Percentiles rank a stretch among this genome's conserved stretches.
Conservation (phyloP, 1,140 invertebrate genomes). For the Cepaea nemoralis region DNA sequence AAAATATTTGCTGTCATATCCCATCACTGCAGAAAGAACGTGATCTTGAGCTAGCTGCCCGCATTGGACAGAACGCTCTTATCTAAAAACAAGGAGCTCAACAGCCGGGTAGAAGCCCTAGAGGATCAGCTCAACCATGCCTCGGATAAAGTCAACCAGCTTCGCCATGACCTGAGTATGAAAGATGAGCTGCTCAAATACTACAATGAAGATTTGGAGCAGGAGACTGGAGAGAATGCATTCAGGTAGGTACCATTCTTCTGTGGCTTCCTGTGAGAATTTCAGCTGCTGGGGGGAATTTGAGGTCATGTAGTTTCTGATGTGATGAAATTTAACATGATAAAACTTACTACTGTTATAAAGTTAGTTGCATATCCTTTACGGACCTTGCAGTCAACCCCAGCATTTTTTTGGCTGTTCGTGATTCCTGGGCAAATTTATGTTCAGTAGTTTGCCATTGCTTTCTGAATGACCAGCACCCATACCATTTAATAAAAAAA, state of each 20-base stretch:
- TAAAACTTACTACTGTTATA: too few relatives aligned
- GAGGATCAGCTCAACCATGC: slow-evolving; percentile 85
- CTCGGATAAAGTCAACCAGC: slow-evolving; percentile 88
- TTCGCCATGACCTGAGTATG: slow-evolving; percentile 88
- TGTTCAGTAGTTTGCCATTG: too few relatives aligned
- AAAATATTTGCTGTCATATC: slow-evolving; percentile 41
- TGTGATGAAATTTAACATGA: too few relatives aligned
- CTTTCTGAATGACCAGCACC: too few relatives aligned
- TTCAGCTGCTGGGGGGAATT: too few relatives aligned
- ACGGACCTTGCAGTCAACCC: too few relatives aligned
- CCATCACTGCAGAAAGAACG: slow-evolving; percentile 71
- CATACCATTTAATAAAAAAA: too few relatives aligned
- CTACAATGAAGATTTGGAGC: slow-evolving; percentile 73
- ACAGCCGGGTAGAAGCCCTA: slow-evolving; percentile 74
- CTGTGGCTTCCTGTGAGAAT: too few relatives aligned
- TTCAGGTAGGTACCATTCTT: slow-evolving; percentile 32
- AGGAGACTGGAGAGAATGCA: slow-evolving; percentile 47
- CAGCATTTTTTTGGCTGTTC: too few relatives aligned
- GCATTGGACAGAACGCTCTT: slow-evolving; percentile 95
- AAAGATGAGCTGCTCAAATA: slow-evolving; percentile 92
- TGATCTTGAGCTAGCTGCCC: slow-evolving; percentile 87
- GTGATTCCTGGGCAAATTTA: too few relatives aligned
- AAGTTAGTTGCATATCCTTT: too few relatives aligned
- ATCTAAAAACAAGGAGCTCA: slow-evolving; percentile 85
- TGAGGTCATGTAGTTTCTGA: too few relatives aligned